Percentiles rank a stretch among this genome's conserved stretches.
phyloP scores from a whole-genome alignment of 2,888 invertebrate species.

The Zelleria hepariella region DNA sequence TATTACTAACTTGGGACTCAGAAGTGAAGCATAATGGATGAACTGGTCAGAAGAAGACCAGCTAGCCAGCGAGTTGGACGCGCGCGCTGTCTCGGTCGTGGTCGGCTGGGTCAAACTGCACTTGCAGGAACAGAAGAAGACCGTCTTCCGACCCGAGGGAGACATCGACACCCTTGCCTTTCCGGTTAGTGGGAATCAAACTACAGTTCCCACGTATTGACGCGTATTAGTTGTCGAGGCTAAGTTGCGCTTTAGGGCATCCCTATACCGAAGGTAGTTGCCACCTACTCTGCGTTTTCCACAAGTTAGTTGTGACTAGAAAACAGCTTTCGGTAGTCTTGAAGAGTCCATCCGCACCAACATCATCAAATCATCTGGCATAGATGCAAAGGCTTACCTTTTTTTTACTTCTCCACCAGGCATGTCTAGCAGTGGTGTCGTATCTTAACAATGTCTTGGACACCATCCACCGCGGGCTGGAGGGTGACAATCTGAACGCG shows the following conservation, averaged over 20 bases:
- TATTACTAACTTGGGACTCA: no score
- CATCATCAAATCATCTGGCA: no score
- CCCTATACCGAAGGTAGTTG: no score
- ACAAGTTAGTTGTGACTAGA: no score
- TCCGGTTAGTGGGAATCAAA: no score
- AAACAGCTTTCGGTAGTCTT: no score
- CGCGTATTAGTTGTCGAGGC: no score
- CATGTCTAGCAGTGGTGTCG: slow-evolving; percentile 87
- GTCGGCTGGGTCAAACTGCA: slow-evolving; percentile 93
- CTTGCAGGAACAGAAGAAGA: slow-evolving; percentile 95
- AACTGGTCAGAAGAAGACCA: slow-evolving; percentile 82
- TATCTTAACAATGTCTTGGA: slow-evolving; percentile 84
- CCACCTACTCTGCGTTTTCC: no score
- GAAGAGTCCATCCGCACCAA: no score
- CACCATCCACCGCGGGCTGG: slow-evolving; percentile 85
- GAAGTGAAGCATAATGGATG: background rate
- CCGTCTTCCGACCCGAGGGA: slow-evolving; percentile 91
- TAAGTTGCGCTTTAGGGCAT: no score
- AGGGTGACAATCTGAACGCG: slow-evolving; percentile 92
- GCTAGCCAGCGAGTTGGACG: slow-evolving; percentile 92
- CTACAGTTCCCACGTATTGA: no score
- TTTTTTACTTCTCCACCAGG: slow-evolving; percentile 55
- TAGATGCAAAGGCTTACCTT: no score
- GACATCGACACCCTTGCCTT: slow-evolving; percentile 90
- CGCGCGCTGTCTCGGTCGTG: slow-evolving; percentile 86